These are phyloP conservation scores for Rutpela maculata DNA, from an alignment of 2,888 invertebrate genomes.

Conservation along the genomic window DNA sequence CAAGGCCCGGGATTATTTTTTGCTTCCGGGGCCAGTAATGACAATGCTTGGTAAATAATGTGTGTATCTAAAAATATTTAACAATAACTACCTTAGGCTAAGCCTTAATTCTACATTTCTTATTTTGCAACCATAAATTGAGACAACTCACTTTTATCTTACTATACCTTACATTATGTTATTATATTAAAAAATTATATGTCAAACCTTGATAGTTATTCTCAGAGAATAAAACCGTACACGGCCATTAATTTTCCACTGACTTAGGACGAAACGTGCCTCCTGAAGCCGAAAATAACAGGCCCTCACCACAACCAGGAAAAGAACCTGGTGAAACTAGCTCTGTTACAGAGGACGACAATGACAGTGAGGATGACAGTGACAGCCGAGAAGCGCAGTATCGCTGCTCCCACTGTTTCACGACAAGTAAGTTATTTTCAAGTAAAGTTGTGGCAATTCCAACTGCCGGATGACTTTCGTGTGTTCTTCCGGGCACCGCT, in stretches of 20 bases:
- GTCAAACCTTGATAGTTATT: not conserved
- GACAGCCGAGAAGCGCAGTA: slow-evolving; percentile 91
- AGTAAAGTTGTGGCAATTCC: not conserved
- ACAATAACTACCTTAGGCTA: too few relatives aligned
- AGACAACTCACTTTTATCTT: too few relatives aligned
- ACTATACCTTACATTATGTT: too few relatives aligned
- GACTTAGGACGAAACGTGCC: slow-evolving; percentile 58
- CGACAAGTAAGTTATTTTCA: slow-evolving; percentile 77
- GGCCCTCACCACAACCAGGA: slow-evolving; percentile 80
- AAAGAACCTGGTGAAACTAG: slow-evolving; percentile 84
- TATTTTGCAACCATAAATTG: too few relatives aligned
- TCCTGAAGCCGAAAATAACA: slow-evolving; percentile 70
- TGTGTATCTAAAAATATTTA: too few relatives aligned
- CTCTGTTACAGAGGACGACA: slow-evolving; percentile 89
- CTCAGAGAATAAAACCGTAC: not conserved
- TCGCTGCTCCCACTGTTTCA: slow-evolving; percentile 85
- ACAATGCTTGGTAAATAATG: too few relatives aligned
- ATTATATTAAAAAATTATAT: too few relatives aligned
- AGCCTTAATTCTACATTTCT: too few relatives aligned
- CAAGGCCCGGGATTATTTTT: too few relatives aligned
- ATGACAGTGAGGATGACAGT: slow-evolving; percentile 93
- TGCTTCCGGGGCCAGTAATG: too few relatives aligned
- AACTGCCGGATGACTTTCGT: not conserved
- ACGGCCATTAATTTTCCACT: not conserved
- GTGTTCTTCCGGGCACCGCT: not conserved